Percentiles rank a stretch among this genome's conserved stretches.
Evolutionary conservation across 2,797 vertebrate genomes (phyloP).

Genomic region (Hemitrygon akajei): DNA sequence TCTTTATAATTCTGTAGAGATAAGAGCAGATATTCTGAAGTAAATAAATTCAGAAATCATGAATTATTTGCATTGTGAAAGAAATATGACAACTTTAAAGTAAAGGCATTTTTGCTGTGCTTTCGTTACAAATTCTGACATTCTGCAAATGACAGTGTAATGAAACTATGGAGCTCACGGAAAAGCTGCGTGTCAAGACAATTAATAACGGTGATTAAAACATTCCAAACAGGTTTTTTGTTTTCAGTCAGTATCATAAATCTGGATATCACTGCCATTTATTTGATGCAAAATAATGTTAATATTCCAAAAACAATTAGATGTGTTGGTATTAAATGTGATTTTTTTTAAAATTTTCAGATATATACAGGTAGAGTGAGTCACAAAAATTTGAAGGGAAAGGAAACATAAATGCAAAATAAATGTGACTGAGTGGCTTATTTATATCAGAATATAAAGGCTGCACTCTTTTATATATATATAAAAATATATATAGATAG

Average conservation of each 20-base stretch:
- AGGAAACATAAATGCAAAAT: neutral
- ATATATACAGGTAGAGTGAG: neutral
- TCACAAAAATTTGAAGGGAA: neutral
- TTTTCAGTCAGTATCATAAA: neutral
- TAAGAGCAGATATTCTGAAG: neutral
- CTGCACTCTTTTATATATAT: neutral
- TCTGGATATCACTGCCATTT: neutral
- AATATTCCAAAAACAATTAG: neutral
- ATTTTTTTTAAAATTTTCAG: neutral
- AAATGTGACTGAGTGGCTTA: neutral
- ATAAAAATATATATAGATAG: too few species aligned
- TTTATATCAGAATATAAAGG: neutral
- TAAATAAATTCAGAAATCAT: neutral
- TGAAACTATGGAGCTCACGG: neutral
- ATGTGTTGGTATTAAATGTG: neutral
- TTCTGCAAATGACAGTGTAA: neutral
- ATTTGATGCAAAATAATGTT: neutral
- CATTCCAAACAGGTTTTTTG: neutral
- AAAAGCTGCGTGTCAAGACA: neutral
- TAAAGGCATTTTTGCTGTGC: neutral
- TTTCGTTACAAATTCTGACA: neutral
- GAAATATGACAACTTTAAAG: neutral
- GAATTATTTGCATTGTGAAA: neutral
- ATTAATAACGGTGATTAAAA: neutral
- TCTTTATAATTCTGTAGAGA: neutral